Evolutionary conservation across 2,888 invertebrate genomes (phyloP), one percentile per base, ranked within the genome.

Genomic region (Pachycephus smyrnensis): DNA sequence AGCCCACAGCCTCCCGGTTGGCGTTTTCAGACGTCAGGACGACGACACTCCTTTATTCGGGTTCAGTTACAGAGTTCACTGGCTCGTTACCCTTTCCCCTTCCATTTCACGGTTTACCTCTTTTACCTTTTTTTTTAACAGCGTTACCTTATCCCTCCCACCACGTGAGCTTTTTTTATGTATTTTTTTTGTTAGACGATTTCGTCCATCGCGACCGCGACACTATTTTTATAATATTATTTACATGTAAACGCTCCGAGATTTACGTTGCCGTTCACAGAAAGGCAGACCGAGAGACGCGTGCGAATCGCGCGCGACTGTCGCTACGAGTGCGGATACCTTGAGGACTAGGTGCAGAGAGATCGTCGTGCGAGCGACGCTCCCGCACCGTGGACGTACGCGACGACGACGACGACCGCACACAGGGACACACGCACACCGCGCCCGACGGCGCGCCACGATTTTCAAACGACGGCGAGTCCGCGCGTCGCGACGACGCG

Each of bases 391-490:
- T 31, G 33, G 73, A 75, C 36, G 75, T 75, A 76, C 77, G 78
- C 77, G 78, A 81, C 79, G 76, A 68, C 76, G 55, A 23, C 55
- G 55, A 55, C 55, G 23, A 23, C 55, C 23, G 23, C 55, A 55
- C 55, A 55, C 55, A 55, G 55, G 75, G 73, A 79, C 78, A 83
- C 77, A 79, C 79, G 69, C 23, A 55, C 55, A 55, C 55, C 55
- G 55, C 55, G 23, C 55, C 55, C 55, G 55, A 55, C 76, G 83
- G 82, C 89, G 89, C 89, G 88, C 86, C 88, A 85, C 82, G 83
- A 89, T 86, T 89, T 90, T 90, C 89, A 89, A 90, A 90, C 71
- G 71, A 31, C 71, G 71, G 1, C 68, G 68, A 68, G 23, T 1
- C 31, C 31, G 30, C 30, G 69, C 69, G 69, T 32, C 31, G 31